Evolutionary conservation across 2,888 invertebrate genomes (phyloP), one percentile per base, ranked within the genome.

Genomic region (Coenonympha arcania): DNA sequence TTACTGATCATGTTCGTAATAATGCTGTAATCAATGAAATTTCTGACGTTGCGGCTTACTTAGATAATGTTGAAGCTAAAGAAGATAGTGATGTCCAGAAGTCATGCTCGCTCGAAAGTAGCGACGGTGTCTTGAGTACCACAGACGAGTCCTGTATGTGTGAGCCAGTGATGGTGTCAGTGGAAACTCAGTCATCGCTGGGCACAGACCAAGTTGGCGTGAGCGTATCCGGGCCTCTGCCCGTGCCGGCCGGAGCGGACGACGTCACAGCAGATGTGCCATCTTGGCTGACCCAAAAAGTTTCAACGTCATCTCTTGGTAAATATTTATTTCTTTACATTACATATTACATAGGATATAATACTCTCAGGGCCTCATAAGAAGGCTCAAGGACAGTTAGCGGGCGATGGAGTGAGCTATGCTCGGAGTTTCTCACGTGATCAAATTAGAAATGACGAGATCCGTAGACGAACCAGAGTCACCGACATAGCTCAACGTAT

Each of bases 221-320:
- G 3, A 55, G 60, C 13, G 69, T 62, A 37, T 61, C 76, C 0
- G 82, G 80, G 0, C 83, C 83, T 0, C 57, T 83, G 48, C 75
- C 81, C 0, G 73, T 78, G 6, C 83, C 82, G 0, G 68, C 71
- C 4, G 55, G 56, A 1, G 45, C 54, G 0, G 76, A 75, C 1
- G 45, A 56, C 2, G 50, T 54, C 2, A 40, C 59, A 15, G 18
- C 65, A 0, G 68, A 71, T 37, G 46, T 52, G 4, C 51, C 65
- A 6, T 20, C 56, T 2, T 71, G 71, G 69, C 40, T 54, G 4
- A 13, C 37, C 56, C 3, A 67, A 63, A 50, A 59, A 60, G 39
- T 63, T 5, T 57, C 62, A 6, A 52, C 63, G 2, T 54, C 64
- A 9, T 34, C 26, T n/a, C 53, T 60, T 50, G 70, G 76, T 76